phyloP scores from a whole-genome alignment of 2,113 vertebrate genomes.

The Cynoglossus semilaevis region DNA sequence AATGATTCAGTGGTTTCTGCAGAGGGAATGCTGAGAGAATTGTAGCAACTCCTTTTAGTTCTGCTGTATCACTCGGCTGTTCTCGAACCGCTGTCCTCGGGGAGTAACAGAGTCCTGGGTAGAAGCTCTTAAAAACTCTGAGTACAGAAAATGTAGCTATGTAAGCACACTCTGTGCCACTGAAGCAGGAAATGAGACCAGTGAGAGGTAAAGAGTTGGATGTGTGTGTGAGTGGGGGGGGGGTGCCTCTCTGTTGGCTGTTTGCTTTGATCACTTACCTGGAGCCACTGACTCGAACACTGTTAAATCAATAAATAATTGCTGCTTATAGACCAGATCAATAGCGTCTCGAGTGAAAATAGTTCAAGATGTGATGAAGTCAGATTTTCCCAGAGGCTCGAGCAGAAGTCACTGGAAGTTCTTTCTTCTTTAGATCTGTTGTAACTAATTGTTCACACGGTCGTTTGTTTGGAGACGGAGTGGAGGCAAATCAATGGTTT shows the following conservation, averaged over 20 bases:
- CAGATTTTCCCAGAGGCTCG: constrained; percentile 3
- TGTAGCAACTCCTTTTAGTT: constrained; percentile 15
- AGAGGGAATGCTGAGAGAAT: not conserved
- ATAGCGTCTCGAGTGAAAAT: constrained; percentile 28
- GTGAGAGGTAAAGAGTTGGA: not conserved
- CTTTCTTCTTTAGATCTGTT: no score
- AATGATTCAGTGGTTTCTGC: constrained; percentile 6
- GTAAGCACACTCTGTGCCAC: constrained; percentile 21
- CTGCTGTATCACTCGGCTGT: constrained; percentile 19
- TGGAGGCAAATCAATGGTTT: no score
- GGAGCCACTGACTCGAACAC: constrained; percentile 17
- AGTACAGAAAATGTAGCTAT: constrained; percentile 39
- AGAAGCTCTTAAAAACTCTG: constrained; percentile 21
- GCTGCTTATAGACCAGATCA: constrained; percentile 32
- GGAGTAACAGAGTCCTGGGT: constrained; percentile 8
- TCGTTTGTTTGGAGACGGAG: no score
- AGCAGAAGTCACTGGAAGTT: not conserved
- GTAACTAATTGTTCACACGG: no score
- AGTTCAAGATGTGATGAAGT: constrained; percentile 36
- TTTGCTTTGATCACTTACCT: constrained; percentile 48
- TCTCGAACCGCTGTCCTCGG: constrained; percentile 25
- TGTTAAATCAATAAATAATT: constrained; percentile 36
- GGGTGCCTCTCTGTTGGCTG: constrained; percentile 16
- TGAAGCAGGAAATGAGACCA: constrained; percentile 1
- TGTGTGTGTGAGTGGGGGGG: constrained; percentile 9